Evolutionary conservation across 2,888 invertebrate species (phyloP).

Genomic region (Trachelus troglodyta): DNA sequence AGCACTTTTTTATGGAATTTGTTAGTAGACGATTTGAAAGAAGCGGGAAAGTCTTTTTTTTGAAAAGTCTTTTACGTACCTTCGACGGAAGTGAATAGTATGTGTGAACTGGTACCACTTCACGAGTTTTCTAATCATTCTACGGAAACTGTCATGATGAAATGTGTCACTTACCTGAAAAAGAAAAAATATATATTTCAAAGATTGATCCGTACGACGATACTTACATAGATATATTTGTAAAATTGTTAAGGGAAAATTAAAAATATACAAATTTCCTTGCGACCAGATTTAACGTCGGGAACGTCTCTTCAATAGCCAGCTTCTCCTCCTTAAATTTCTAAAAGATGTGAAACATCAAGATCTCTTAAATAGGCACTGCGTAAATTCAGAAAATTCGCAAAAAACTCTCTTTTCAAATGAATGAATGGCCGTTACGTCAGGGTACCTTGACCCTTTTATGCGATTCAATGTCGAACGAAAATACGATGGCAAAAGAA

Average conservation of each 20-base stretch:
- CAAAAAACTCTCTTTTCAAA: not conserved
- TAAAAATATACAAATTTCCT: not conserved
- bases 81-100: not conserved
- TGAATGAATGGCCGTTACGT: not conserved
- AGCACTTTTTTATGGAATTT: not conserved
- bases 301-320: not conserved
- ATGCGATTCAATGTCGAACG: not conserved
- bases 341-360: not conserved
- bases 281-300: not conserved
- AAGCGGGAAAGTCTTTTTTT: not conserved
- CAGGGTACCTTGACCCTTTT: not conserved
- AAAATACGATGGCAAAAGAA: not conserved
- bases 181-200: conserved; percentile 29
- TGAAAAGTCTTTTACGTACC: not conserved
- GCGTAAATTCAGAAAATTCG: not conserved
- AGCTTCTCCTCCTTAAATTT: not conserved
- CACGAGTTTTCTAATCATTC: not conserved
- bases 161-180: conserved; percentile 45
- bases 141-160: not conserved
- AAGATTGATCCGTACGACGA: not conserved
- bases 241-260: not conserved
- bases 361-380: not conserved
- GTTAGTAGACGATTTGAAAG: not conserved
- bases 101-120: not conserved
- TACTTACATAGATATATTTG: not conserved